Evolutionary conservation across 2,113 vertebrate genomes (phyloP).

Genomic region (Redunca redunca): DNA sequence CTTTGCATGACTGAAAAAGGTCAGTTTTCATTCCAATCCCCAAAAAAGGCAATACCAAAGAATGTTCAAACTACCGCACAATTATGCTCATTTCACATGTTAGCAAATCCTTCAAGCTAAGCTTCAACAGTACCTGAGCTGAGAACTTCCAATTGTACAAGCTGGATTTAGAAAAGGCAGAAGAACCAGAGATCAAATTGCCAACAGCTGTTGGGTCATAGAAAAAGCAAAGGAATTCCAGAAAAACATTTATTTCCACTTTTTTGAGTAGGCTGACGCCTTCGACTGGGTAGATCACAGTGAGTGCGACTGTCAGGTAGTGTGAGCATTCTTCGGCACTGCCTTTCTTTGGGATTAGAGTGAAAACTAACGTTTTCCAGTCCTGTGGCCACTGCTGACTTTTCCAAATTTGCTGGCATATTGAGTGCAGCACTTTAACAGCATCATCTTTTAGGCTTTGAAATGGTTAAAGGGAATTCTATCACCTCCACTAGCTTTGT

Average conservation of each 20-base stretch:
- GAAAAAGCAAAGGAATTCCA: background rate
- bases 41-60: background rate
- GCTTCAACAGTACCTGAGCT: background rate
- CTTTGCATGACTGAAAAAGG: background rate
- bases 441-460: background rate
- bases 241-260: background rate
- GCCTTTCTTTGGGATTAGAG: background rate
- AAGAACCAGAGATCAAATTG: background rate
- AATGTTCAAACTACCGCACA: background rate
- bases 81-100: background rate
- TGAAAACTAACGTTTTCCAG: background rate
- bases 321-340: background rate
- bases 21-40: background rate
- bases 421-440: background rate
- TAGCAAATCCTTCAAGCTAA: background rate
- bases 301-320: background rate
- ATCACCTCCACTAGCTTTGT: background rate
- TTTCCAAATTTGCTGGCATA: background rate
- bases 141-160: background rate
- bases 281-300: background rate
- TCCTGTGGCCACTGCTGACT: background rate
- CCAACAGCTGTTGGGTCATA: background rate
- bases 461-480: background rate
- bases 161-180: background rate
- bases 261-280: background rate